Evolutionary conservation across 2,888 invertebrate species (phyloP), one percentile per base, ranked within the genome.

Genomic region (Oligia strigilis): DNA sequence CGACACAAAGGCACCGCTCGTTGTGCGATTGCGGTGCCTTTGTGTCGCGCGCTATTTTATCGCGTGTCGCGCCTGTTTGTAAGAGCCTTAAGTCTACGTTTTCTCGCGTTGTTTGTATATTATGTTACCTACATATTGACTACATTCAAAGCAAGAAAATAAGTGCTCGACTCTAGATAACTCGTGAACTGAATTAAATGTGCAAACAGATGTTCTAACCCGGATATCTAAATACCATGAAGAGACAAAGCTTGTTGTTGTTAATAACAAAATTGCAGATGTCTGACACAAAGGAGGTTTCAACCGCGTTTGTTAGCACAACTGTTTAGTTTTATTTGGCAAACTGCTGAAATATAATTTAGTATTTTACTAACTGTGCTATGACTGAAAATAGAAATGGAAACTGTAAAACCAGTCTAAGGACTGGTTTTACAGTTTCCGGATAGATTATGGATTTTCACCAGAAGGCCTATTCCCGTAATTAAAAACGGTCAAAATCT

Each of bases 171-270:
- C 49, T 80, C 75, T 75, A 78, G 62, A 77, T 82, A 75, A 52
- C 78, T 78, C 72, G 75, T 82, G 82, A 82, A 70, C 82, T 74
- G 43, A 64, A 85, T 69, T 72, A 62, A 81, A 81, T 71, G 29
- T 72, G 58, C 46, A 46, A 72, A 72, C 52, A 81, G 60, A 75
- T 75, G 72, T 72, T 72, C 64, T 58, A 78, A 78, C 82, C 84
- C 82, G 36, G 70, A 66, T 85, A 58, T 75, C 65, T 82, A 85
- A 82, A 78, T 66, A 75, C 82, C 85, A 70, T 82, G 55, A 85
- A 65, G 72, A 77, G 49, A 84, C 85, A 70, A 69, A 69, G 52
- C 77, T 72, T 65, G 77, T 74, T 55, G 64, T 58, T 43, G 78
- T 11, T 81, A 71, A 71, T 79, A 73, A 79, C 55, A 40, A 83